These are phyloP conservation scores for Aramus guarauna DNA, from an alignment of 2,113 vertebrate species.

Conservation along the genomic window DNA sequence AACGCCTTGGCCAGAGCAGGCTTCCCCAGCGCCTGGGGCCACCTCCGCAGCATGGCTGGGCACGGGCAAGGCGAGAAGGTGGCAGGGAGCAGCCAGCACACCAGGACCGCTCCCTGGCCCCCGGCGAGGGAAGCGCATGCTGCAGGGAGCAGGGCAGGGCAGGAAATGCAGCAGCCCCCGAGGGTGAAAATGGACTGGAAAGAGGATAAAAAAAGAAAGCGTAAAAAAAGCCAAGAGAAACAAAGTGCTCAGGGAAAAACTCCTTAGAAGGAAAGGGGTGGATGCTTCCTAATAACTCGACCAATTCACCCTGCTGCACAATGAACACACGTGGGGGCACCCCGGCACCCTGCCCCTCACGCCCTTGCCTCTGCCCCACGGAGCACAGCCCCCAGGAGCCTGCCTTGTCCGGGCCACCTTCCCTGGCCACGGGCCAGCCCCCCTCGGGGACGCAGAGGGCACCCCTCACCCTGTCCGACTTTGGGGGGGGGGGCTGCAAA, in stretches of 20 bases:
- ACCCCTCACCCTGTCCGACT: background rate
- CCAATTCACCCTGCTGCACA: background rate
- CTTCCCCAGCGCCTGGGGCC: background rate
- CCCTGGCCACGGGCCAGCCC: background rate
- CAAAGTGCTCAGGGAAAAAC: background rate
- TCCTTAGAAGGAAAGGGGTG: constrained; percentile 51
- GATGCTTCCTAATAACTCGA: background rate
- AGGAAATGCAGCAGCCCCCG: background rate
- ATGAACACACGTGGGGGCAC: background rate
- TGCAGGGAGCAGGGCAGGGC: background rate
- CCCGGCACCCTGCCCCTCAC: background rate
- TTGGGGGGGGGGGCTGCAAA: background rate
- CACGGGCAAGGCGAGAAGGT: background rate
- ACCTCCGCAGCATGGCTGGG: background rate
- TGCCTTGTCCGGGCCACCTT: background rate
- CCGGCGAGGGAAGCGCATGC: background rate
- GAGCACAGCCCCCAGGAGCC: background rate
- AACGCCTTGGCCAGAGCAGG: background rate
- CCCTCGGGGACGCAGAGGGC: background rate
- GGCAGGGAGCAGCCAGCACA: background rate
- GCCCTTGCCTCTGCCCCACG: background rate
- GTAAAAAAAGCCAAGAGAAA: constrained; percentile 60
- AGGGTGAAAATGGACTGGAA: constrained; percentile 32
- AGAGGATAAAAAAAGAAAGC: constrained; percentile 58
- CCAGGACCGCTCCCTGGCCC: background rate